Percentiles rank a stretch among this genome's conserved stretches.
Evolutionary conservation across 2,888 invertebrate species (phyloP).

Genomic region (Erebia palarica): DNA sequence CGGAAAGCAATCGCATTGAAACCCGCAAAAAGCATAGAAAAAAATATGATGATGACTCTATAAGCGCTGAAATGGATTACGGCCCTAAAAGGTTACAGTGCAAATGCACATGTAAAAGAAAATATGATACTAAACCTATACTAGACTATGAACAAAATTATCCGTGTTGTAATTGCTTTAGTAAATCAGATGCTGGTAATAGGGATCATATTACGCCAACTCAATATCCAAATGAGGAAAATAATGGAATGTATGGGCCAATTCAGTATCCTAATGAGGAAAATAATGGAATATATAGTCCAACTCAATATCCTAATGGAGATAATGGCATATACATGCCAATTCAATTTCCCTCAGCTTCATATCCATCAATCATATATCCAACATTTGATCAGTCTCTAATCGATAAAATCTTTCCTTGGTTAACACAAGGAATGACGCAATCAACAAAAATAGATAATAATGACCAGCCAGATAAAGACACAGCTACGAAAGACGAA

Average conservation of each 20-base stretch:
- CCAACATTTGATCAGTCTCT: constrained; percentile 9
- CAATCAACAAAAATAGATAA: not conserved
- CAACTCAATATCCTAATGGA: not conserved
- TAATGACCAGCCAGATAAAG: not conserved
- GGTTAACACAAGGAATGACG: constrained; percentile 7
- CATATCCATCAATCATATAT: constrained; percentile 16
- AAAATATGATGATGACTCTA: constrained; percentile 12
- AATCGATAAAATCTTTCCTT: constrained; percentile 13
- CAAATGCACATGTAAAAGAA: constrained; percentile 38
- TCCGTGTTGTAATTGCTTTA: constrained; percentile 20
- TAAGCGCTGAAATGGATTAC: constrained; percentile 26
- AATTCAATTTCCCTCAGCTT: not conserved
- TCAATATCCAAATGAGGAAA: not conserved
- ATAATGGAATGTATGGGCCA: not conserved
- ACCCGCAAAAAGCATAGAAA: constrained; percentile 7
- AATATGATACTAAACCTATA: constrained; percentile 2
- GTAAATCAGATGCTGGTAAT: not conserved
- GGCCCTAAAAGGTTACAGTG: constrained; percentile 26
- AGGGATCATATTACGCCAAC: not conserved
- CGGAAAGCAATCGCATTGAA: not conserved
- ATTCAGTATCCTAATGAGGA: not conserved
- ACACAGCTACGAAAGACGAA: not conserved
- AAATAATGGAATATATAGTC: not conserved
- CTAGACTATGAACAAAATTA: constrained; percentile 16
- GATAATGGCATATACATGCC: not conserved